A percentile compares a stretch with the other conserved stretches of the same genome.
Evolutionary conservation across 2,888 invertebrate genomes (phyloP).

Genomic region (Scrobipalpa costella): DNA sequence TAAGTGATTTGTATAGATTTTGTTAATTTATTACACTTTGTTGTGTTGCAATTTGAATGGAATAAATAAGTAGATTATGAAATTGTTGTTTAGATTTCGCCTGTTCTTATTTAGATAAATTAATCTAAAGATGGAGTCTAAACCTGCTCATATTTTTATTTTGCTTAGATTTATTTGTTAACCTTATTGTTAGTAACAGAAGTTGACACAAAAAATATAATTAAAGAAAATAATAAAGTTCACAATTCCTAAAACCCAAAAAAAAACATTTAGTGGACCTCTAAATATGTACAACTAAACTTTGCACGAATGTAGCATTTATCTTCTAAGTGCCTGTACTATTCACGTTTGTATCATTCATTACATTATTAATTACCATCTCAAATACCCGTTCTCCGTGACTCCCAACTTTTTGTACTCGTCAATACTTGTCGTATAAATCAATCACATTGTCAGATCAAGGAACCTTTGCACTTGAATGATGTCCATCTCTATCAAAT

Average conservation of each 20-base stretch:
- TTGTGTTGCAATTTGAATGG: too few species aligned
- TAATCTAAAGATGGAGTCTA: too few species aligned
- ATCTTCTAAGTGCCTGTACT: neutral
- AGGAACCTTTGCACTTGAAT: slow-evolving; percentile 25
- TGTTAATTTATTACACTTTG: too few species aligned
- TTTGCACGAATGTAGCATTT: neutral
- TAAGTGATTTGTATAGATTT: slow-evolving; percentile 2
- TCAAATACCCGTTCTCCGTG: slow-evolving; percentile 16
- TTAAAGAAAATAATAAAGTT: neutral
- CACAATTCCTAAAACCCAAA: too few species aligned
- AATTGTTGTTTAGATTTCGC: too few species aligned
- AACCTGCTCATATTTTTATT: too few species aligned
- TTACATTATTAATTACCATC: slow-evolving; percentile 20
- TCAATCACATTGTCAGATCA: slow-evolving; percentile 26
- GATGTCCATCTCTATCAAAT: slow-evolving; percentile 21
- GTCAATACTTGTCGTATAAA: slow-evolving; percentile 24
- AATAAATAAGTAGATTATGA: too few species aligned
- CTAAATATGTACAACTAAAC: neutral
- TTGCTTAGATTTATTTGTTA: too few species aligned
- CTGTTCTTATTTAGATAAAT: too few species aligned
- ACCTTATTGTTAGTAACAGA: too few species aligned
- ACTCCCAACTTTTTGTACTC: slow-evolving; percentile 18
- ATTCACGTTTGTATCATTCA: neutral
- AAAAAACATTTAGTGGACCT: too few species aligned
- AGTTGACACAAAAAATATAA: neutral